Percentiles rank a stretch among this genome's conserved stretches.
phyloP scores from a whole-genome alignment of 2,113 vertebrate species.

The Bubo blakistoni region DNA sequence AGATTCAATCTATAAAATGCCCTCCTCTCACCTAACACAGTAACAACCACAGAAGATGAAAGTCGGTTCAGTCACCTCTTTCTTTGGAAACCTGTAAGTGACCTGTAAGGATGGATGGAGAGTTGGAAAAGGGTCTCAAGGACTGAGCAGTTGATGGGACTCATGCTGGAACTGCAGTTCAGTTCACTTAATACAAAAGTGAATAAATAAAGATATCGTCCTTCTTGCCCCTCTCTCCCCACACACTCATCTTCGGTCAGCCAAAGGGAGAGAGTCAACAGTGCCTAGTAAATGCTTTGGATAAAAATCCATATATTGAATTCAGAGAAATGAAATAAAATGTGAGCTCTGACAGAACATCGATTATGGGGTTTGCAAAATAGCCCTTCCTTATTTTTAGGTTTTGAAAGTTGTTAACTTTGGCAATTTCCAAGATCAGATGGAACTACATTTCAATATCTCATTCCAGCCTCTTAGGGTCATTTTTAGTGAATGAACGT shows the following conservation, averaged over 20 bases:
- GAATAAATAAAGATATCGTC: not conserved
- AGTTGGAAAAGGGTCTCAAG: not conserved
- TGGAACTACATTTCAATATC: not conserved
- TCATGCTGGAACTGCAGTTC: not conserved
- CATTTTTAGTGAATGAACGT: not conserved
- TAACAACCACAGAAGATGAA: constrained; percentile 6
- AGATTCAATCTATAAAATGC: constrained; percentile 24
- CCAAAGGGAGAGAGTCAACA: not conserved
- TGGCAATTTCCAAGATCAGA: not conserved
- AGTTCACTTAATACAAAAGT: not conserved
- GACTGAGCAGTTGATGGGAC: not conserved
- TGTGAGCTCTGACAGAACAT: constrained; percentile 36
- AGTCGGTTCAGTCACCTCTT: not conserved
- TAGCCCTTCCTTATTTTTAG: not conserved
- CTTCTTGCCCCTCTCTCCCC: not conserved
- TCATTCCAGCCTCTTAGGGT: not conserved
- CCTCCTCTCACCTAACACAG: not conserved
- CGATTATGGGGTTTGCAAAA: constrained; percentile 21
- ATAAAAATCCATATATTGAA: constrained; percentile 66
- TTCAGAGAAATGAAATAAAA: constrained; percentile 54
- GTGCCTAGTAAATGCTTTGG: constrained; percentile 27
- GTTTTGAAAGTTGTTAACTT: constrained; percentile 39
- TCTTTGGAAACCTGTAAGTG: not conserved
- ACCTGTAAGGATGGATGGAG: not conserved
- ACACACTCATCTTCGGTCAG: not conserved